Evolutionary conservation across 2,888 invertebrate species (phyloP), one percentile per base, ranked within the genome.

Genomic region (Camponotus fellah): DNA sequence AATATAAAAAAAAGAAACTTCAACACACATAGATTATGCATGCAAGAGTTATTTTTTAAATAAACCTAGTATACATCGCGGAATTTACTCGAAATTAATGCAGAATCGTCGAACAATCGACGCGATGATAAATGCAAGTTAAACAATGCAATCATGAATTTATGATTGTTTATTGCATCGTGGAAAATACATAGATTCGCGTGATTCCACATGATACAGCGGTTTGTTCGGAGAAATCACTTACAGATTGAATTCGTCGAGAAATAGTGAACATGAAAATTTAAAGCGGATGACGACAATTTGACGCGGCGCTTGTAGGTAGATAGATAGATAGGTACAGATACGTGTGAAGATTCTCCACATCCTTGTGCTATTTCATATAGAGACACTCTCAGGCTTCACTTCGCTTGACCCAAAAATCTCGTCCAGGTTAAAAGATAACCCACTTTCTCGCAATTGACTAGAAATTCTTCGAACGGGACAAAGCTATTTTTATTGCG

Each of bases 351-450:
- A n/a, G 5, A 60, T 43, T 71, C 21, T 8, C n/a, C 14, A 69
- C 64, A 65, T 37, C 46, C 80, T 53, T n/a, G n/a, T 37, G 68
- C 81, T 56, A 26, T 37, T 53, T 17, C 56, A 56, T 43, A 58
- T 81, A 81, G 62, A 83, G 32, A 53, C 69, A 62, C 32, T 83
- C 79, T 65, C 46, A 43, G 82, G 8, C 82, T 72, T 40, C 82
- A 58, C 66, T 82, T 75, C 64, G 64, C 75, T 82, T 82, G 82
- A 75, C 84, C 84, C 53, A 82, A 84, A 82, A 84, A 84, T 84
- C 56, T 43, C 75, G 53, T 65, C 12, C 53, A 53, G 64, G 34
- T 53, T 53, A 69, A 82, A 66, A 82, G 75, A 62, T 82, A 58
- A 84, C 56, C 75, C 32, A 75, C 68, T 75, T 82, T 71, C 80